A percentile compares a stretch with the other conserved stretches of the same genome.
Evolutionary conservation across 2,797 vertebrate genomes (phyloP).

Genomic region (Sarcoramphus papa): DNA sequence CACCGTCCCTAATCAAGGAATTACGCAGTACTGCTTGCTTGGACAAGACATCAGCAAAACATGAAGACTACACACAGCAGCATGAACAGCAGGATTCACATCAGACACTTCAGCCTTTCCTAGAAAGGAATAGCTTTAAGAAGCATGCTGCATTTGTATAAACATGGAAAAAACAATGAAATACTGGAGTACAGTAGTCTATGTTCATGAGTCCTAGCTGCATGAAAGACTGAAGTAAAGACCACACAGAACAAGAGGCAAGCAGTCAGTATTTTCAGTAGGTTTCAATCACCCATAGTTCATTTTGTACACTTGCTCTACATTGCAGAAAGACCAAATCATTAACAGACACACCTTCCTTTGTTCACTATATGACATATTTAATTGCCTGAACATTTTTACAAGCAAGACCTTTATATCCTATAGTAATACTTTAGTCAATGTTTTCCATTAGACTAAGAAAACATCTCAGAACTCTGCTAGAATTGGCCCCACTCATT

Average conservation of each 20-base stretch:
- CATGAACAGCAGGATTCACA: not conserved
- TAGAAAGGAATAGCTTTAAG: not conserved
- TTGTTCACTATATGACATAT: not conserved
- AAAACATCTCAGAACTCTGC: not conserved
- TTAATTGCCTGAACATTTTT: not conserved
- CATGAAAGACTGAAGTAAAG: not conserved
- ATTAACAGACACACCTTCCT: not conserved
- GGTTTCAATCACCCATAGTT: not conserved
- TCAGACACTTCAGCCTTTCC: not conserved
- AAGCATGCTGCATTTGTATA: not conserved
- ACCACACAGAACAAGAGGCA: not conserved
- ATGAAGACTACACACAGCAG: not conserved
- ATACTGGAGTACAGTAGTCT: not conserved
- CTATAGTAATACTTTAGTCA: not conserved
- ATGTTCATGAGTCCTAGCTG: not conserved
- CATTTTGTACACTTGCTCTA: not conserved
- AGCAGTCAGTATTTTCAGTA: not conserved
- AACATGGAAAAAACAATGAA: not conserved
- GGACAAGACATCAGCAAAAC: not conserved
- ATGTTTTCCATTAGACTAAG: constrained; percentile 6
- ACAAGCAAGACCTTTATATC: not conserved
- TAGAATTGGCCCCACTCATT: not conserved
- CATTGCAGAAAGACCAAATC: not conserved
- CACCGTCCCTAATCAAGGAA: not conserved
- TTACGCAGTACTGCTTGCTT: not conserved